Percentiles rank a stretch among this genome's conserved stretches.
Conservation (phyloP, 1,140 invertebrate species). For the Camponotus floridanus region DNA sequence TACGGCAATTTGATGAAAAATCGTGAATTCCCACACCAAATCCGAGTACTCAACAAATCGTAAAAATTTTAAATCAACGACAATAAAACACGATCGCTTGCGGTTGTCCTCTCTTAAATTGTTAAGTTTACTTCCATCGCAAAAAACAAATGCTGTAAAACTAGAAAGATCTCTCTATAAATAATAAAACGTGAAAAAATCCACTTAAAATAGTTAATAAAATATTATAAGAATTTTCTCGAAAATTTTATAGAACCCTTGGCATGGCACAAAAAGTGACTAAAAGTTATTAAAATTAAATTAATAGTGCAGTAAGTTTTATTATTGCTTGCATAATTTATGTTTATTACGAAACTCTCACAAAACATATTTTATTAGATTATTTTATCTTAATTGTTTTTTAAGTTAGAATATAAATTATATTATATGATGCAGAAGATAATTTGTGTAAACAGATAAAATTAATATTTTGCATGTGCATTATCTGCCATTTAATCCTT, state of each 20-base stretch:
- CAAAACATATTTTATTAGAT: conserved; percentile 4
- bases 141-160: not conserved
- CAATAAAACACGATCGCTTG: conserved; percentile 9
- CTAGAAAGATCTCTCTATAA: not conserved
- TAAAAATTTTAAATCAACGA: conserved; percentile 21
- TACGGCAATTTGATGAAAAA: conserved; percentile 2
- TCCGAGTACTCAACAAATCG: not conserved
- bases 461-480: not conserved
- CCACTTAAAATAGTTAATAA: not conserved
- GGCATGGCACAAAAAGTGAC: not conserved
- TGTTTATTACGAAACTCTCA: not conserved
- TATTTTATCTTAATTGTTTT: not conserved
- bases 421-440: not conserved
- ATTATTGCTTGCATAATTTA: not conserved
- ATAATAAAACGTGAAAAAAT: not conserved
- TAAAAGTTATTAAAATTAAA: conserved; percentile 4
- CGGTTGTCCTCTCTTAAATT: not conserved
- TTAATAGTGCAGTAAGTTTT: not conserved
- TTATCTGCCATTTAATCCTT: not conserved
- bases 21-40: not conserved
- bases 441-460: not conserved
- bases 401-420: not conserved
- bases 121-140: not conserved
- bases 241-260: not conserved
- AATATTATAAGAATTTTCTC: not conserved